Conservation (phyloP, 2,888 invertebrate species). For the Ametastegia equiseti region DNA sequence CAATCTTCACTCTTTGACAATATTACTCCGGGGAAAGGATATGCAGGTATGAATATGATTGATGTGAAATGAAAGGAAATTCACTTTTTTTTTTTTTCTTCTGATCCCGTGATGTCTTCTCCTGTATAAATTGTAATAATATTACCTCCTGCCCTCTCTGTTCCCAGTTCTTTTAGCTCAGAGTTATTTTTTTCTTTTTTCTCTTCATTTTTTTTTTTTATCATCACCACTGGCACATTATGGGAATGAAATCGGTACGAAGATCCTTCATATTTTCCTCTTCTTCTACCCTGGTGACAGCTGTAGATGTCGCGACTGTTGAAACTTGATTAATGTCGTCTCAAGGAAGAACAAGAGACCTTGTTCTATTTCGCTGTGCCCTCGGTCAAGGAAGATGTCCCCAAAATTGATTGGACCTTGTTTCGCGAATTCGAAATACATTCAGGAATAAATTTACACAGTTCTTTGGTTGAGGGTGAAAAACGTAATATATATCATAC, state of each 20-base stretch:
- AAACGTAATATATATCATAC: background rate
- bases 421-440: background rate
- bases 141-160: background rate
- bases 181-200: background rate
- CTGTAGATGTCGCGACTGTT: constrained; percentile 9
- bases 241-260: constrained; percentile 26
- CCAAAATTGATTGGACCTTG: constrained; percentile 16
- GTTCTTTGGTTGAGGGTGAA: background rate
- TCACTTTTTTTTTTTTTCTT: background rate
- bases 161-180: background rate
- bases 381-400: constrained; percentile 9
- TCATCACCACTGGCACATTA: background rate
- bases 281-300: constrained; percentile 9
- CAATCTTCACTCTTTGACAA: background rate
- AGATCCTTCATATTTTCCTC: constrained; percentile 11
- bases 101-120: background rate
- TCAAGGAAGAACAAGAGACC: background rate
- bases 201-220: background rate
- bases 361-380: too few relatives aligned
- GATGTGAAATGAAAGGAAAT: constrained; percentile 3
- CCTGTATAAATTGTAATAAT: constrained; percentile 23
- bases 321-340: constrained; percentile 32
- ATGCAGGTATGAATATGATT: constrained; percentile 5
- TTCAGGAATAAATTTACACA: background rate
- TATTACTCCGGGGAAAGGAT: too few relatives aligned